These are phyloP conservation scores for Chaetophractus vellerosus DNA, from an alignment of 2,797 vertebrate species.

Conservation along the genomic window DNA sequence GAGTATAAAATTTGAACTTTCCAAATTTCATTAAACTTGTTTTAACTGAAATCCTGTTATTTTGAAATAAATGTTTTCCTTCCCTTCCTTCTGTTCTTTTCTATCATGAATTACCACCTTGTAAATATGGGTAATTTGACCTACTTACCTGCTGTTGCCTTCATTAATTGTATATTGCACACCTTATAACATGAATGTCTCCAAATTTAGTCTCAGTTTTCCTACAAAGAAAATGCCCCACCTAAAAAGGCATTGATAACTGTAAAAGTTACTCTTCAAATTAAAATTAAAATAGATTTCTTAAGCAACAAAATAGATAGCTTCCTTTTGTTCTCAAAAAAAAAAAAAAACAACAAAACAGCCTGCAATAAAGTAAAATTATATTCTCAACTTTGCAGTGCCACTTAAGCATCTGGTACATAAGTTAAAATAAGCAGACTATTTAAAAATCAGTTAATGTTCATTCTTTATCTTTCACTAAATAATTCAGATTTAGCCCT, in stretches of 20 bases:
- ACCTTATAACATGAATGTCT: neutral
- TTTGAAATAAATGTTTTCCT: slow-evolving; percentile 55
- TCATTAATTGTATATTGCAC: slow-evolving; percentile 1
- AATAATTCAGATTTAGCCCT: slow-evolving; percentile 62
- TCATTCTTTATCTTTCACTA: slow-evolving; percentile 54
- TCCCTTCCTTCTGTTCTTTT: slow-evolving; percentile 59
- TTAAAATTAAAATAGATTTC: slow-evolving; percentile 46
- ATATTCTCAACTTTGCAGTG: slow-evolving; percentile 32
- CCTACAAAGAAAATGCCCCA: slow-evolving; percentile 7
- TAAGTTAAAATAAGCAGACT: slow-evolving; percentile 4
- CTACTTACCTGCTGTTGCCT: neutral
- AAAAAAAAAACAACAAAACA: no score
- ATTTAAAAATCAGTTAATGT: slow-evolving; percentile 55
- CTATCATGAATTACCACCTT: slow-evolving; percentile 15
- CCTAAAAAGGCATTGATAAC: neutral
- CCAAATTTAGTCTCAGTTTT: slow-evolving; percentile 59
- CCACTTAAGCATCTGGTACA: slow-evolving; percentile 34
- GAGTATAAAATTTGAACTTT: slow-evolving; percentile 12
- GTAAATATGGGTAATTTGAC: slow-evolving; percentile 45
- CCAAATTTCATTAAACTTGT: slow-evolving; percentile 47
- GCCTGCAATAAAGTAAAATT: neutral
- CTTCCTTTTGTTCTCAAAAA: neutral
- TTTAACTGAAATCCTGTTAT: slow-evolving; percentile 43
- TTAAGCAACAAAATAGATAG: slow-evolving; percentile 6
- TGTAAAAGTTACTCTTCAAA: neutral